These are phyloP conservation scores for Notocelia uddmanniana DNA, from an alignment of 2,888 invertebrate genomes.

Conservation along the genomic window DNA sequence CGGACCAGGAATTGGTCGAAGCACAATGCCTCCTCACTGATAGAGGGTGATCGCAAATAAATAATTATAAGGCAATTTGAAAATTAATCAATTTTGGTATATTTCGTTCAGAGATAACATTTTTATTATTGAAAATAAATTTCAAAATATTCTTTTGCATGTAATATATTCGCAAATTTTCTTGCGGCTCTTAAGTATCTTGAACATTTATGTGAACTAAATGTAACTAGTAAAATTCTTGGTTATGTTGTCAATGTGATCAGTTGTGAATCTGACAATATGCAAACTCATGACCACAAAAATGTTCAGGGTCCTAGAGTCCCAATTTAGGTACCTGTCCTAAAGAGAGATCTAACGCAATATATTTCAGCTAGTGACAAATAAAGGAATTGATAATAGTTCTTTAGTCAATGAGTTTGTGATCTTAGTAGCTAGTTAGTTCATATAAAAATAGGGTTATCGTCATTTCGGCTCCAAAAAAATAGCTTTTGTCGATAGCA, in stretches of 20 bases:
- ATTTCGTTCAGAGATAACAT: slow-evolving; percentile 18
- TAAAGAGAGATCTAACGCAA: slow-evolving; percentile 38
- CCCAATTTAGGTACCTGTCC: slow-evolving; percentile 34
- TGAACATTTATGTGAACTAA: slow-evolving; percentile 48
- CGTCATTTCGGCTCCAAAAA: slow-evolving; percentile 42
- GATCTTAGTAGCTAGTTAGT: slow-evolving; percentile 69
- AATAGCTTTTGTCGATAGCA: slow-evolving; percentile 6
- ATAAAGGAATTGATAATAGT: slow-evolving; percentile 77
- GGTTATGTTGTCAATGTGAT: slow-evolving; percentile 20
- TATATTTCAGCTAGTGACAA: slow-evolving; percentile 58
- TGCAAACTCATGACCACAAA: slow-evolving; percentile 13
- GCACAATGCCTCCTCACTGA: slow-evolving; percentile 17
- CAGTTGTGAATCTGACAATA: slow-evolving; percentile 30
- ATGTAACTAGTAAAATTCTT: not conserved
- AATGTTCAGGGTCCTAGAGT: slow-evolving; percentile 37
- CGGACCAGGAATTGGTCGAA: slow-evolving; percentile 33
- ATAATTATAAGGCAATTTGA: slow-evolving; percentile 4
- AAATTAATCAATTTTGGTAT: slow-evolving; percentile 13
- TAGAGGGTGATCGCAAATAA: slow-evolving; percentile 34
- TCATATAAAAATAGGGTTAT: slow-evolving; percentile 56
- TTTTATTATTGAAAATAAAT: slow-evolving; percentile 35
- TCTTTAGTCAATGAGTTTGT: slow-evolving; percentile 78
- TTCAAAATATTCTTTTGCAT: slow-evolving; percentile 52
- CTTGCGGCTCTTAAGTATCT: slow-evolving; percentile 45
- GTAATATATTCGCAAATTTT: slow-evolving; percentile 59